phyloP scores from a whole-genome alignment of 2,113 vertebrate genomes.

The Camelus dromedarius region DNA sequence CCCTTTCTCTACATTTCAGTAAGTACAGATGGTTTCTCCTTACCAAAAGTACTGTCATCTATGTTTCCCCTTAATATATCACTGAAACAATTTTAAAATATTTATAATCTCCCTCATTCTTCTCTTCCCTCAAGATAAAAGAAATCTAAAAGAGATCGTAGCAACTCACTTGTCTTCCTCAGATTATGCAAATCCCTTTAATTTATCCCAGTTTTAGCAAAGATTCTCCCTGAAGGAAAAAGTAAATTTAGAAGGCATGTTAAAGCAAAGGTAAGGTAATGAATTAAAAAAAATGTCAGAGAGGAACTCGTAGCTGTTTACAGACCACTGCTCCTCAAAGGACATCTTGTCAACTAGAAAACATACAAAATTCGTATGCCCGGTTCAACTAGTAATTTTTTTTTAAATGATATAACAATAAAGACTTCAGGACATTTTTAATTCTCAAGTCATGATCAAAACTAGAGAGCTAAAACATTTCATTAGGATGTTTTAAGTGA shows the following conservation, averaged over 20 bases:
- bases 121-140: neutral
- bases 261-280: neutral
- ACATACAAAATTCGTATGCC: neutral
- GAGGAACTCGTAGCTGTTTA: neutral
- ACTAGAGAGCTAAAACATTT: neutral
- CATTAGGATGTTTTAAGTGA: neutral
- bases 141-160: constrained; percentile 16
- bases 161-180: neutral
- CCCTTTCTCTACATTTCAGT: neutral
- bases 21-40: neutral
- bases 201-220: constrained; percentile 5
- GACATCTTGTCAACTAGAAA: neutral
- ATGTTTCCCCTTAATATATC: neutral
- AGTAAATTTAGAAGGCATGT: neutral
- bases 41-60: neutral
- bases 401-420: neutral
- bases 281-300: neutral
- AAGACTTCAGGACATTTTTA: neutral
- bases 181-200: constrained; percentile 32
- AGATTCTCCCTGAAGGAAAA: constrained; percentile 13
- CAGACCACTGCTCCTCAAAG: neutral
- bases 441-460: neutral
- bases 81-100: constrained; percentile 12
- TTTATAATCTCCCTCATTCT: neutral
- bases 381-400: neutral